These are phyloP conservation scores for Uromys caudimaculatus DNA, from an alignment of 2,797 vertebrate species.

Conservation along the genomic window DNA sequence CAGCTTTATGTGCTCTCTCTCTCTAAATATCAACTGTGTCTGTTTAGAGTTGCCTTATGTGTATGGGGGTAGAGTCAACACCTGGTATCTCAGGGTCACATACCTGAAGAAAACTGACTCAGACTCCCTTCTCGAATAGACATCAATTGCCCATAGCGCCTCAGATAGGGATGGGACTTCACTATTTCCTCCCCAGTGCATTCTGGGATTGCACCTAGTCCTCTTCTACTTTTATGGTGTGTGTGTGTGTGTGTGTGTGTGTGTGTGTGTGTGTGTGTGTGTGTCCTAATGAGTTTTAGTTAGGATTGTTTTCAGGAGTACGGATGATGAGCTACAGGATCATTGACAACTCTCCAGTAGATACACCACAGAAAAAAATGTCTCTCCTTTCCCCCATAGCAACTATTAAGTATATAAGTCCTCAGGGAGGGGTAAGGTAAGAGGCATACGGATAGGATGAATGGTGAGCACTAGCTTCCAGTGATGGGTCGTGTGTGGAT, in stretches of 20 bases:
- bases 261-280: background rate
- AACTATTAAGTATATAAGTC: background rate
- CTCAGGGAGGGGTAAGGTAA: background rate
- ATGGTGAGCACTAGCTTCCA: background rate
- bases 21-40: background rate
- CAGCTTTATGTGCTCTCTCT: background rate
- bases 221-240: background rate
- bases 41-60: background rate
- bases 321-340: background rate
- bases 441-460: background rate
- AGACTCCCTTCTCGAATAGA: background rate
- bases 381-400: background rate
- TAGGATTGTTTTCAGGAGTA: background rate
- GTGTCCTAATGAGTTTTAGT: background rate
- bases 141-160: background rate
- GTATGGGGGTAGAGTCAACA: background rate
- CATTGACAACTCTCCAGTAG: background rate
- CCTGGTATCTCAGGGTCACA: background rate
- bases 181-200: too few species aligned
- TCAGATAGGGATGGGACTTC: background rate
- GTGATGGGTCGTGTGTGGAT: background rate
- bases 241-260: background rate
- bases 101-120: background rate
- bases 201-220: background rate
- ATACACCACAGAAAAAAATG: background rate